These are phyloP conservation scores for Chrysomela aeneicollis DNA, from an alignment of 2,888 invertebrate genomes.

Conservation along the genomic window DNA sequence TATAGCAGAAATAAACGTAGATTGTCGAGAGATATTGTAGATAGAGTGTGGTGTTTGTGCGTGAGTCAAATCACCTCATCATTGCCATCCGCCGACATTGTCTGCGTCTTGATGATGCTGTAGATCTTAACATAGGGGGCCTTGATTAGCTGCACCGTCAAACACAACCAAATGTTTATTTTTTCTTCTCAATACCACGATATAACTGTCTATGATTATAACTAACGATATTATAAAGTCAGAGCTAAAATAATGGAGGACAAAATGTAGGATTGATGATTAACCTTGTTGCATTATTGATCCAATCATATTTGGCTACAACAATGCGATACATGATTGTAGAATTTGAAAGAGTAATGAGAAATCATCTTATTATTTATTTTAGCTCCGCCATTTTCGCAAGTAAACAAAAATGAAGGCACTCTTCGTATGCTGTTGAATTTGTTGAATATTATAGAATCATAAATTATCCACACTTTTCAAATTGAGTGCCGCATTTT, in stretches of 20 bases:
- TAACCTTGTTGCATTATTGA: too few relatives aligned
- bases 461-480: too few relatives aligned
- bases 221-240: not conserved
- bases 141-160: conserved; percentile 84
- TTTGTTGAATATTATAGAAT: too few relatives aligned
- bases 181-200: conserved; percentile 15
- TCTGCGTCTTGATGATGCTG: conserved; percentile 94
- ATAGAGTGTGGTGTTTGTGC: conserved; percentile 46
- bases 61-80: conserved; percentile 58
- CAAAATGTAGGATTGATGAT: too few relatives aligned
- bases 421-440: too few relatives aligned
- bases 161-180: conserved; percentile 38
- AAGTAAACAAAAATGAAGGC: too few relatives aligned
- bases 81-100: conserved; percentile 72
- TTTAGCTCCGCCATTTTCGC: too few relatives aligned
- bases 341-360: too few relatives aligned
- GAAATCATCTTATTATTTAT: too few relatives aligned
- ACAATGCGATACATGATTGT: too few relatives aligned
- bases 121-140: conserved; percentile 96
- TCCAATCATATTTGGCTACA: too few relatives aligned
- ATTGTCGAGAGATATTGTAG: conserved; percentile 17
- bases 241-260: not conserved
- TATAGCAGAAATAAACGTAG: conserved; percentile 16
- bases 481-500: too few relatives aligned
- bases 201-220: conserved; percentile 1